Base-by-base conservation (phyloP, 64 coral and sea anemone species). In the Platygyra sinensis region DNA sequence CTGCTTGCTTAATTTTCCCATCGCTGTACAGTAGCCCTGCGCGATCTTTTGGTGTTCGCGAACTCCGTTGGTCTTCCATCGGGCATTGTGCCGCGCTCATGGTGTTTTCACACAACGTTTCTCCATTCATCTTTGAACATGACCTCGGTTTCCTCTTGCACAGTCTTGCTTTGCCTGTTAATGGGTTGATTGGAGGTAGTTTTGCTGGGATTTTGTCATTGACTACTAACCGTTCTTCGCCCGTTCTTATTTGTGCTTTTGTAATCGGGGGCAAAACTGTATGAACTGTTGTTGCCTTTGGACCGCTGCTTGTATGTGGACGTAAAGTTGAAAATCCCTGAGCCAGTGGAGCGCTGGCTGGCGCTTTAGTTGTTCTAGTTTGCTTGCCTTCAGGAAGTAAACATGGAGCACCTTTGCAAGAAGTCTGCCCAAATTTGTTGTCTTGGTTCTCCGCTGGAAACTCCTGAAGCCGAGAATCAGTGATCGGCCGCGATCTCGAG, bases 211-310 rank as follows among this genome's bases (percentile, higher is more conserved):
- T 50, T 15, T 71, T 24, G 9, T 85, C 81, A 49, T 50, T 22
- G 3, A 7, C 17, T 31, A 10, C 11, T 8, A 71, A 51, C 38
- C 2, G 33, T 51, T 85, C 69, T 24, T 51, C 62, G 49, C 24
- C 62, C 5, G 22, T 5, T 69, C 15, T 65, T 2, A 46, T 72
- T 29, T 29, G 62, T 39, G 32, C 27, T 18, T 22, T 38, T n/a
- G 31, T 0, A 85, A 85, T 85, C 63, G 81, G 81, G 5, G 81
- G 81, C 36, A 85, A 42, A 51, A 85, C 38, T 27, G 55, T 31
- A 57, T 69, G 20, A 4, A 11, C 25, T 24, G 22, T 69, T 69
- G 65, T 69, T 71, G 32, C 10, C 28, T 50, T 69, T 72, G 62
- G 22, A 62, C 24, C 5, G 12, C 20, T 10, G 1, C 33, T 55